phyloP scores from a whole-genome alignment of 2,797 vertebrate genomes.

The Peromyscus melanophrys region DNA sequence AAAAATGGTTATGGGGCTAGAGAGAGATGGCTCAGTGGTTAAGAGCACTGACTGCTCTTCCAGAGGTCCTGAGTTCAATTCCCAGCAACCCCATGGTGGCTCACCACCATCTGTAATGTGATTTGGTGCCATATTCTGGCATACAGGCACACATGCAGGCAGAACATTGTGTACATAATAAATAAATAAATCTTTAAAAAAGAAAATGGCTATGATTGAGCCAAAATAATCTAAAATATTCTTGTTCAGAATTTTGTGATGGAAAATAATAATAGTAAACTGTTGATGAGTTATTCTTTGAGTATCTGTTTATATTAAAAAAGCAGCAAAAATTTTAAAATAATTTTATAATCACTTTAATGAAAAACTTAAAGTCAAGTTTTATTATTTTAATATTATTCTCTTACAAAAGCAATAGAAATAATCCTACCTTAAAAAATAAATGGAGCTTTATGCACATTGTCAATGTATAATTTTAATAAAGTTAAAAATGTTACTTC shows the following conservation, averaged over 20 bases:
- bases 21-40: background rate
- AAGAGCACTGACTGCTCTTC: background rate
- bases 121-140: background rate
- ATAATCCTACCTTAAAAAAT: constrained; percentile 26
- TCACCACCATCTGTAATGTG: background rate
- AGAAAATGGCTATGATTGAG: background rate
- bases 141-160: background rate
- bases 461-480: constrained; percentile 33
- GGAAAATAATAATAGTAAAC: constrained; percentile 63
- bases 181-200: too few species aligned
- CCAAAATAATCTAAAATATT: constrained; percentile 80
- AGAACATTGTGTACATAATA: background rate
- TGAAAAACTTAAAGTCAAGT: constrained; percentile 70
- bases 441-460: background rate
- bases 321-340: constrained; percentile 65
- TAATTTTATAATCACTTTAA: constrained; percentile 69
- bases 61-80: background rate
- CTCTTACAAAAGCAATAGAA: constrained; percentile 3
- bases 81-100: background rate
- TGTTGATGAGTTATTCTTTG: constrained; percentile 80
- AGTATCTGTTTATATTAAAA: constrained; percentile 79
- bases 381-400: background rate
- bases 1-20: constrained; percentile 55
- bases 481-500: constrained; percentile 19
- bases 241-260: constrained; percentile 82